Percentiles rank a stretch among this genome's conserved stretches.
Evolutionary conservation across 2,888 invertebrate genomes (phyloP).

Genomic region (Drosophila conformis): DNA sequence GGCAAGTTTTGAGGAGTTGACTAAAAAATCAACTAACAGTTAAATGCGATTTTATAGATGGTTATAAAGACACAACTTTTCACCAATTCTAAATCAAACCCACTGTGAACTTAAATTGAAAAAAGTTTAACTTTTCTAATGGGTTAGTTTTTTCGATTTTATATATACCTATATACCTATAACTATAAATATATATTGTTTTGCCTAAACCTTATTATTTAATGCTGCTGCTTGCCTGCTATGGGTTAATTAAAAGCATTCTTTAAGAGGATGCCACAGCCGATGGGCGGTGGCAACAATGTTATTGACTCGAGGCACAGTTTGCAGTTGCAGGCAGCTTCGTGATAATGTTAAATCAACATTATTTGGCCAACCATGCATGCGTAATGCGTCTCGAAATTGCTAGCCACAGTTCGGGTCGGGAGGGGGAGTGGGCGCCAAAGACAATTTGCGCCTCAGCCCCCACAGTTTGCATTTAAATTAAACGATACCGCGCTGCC

Average conservation of each 20-base stretch:
- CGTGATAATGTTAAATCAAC: constrained; percentile 83
- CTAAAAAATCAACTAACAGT: background rate
- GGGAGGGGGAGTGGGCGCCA: constrained; percentile 17
- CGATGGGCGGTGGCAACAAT: constrained; percentile 17
- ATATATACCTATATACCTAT: background rate
- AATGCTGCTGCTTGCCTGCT: background rate
- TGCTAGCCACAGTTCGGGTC: constrained; percentile 38
- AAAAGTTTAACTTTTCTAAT: background rate
- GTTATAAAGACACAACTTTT: background rate
- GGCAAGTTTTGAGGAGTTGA: background rate
- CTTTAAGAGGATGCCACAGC: constrained; percentile 7
- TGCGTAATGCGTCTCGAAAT: constrained; percentile 81
- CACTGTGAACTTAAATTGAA: background rate
- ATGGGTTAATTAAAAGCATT: constrained; percentile 1
- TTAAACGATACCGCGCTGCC: constrained; percentile 57
- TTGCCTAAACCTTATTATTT: too few species aligned
- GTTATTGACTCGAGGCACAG: constrained; percentile 47
- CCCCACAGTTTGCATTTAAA: constrained; percentile 75
- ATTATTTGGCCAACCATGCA: constrained; percentile 84
- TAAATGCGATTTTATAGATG: background rate
- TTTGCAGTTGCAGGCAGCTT: constrained; percentile 25
- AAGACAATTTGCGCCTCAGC: constrained; percentile 69
- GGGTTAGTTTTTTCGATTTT: background rate
- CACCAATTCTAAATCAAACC: too few species aligned
- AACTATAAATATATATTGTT: too few species aligned